Base-by-base conservation (phyloP, 2,888 invertebrate genomes). In the Drosophila imparisetae region DNA sequence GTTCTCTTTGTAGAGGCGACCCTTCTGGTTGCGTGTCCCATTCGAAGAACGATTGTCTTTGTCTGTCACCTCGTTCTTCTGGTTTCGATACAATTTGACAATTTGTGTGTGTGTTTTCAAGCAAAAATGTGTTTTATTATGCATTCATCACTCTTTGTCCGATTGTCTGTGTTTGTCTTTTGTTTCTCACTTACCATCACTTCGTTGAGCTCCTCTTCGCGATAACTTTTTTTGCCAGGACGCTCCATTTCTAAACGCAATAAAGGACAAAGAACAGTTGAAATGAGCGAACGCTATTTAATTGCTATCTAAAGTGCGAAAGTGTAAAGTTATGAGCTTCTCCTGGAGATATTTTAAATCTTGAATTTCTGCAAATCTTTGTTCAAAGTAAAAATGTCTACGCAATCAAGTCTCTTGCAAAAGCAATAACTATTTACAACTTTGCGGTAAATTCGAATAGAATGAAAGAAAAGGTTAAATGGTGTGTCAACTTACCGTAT, bases 401-500 rank as follows among this genome's bases (percentile, higher is more conserved):
- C 13, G 21, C 7, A 24, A 45, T 40, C 38, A n/a, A 45, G 15
- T 24, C 8, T 45, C 8, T 24, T 15, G 24, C 24, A 15, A 45
- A 15, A 24, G 4, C 21, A 15, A 13, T 15, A 21, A 45, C 21
- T 15, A 15, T 45, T 45, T 45, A 24, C 45, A 45, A 24, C 8
- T 4, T 45, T 45, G 24, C 24, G 7, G 8, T 8, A 24, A 45
- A 15, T 45, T 24, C 15, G 24, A 24, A 15, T 15, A 4, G 15
- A 45, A 15, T 15, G 21, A 21, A 24, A 7, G 2, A 24, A 24
- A 45, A 24, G 13, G 21, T n/a, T 34, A 21, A 38, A 59, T 52
- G 32, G 18, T 6, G 52, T 30, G 50, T 6, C 3, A 30, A 94
- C 96, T 95, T 93, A 98, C 98, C 97, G 92, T 98, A 97, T 80